A percentile compares a stretch with the other conserved stretches of the same genome.
These are phyloP conservation scores for Saiga tatarica DNA, from an alignment of 2,113 vertebrate species.

Conservation along the genomic window DNA sequence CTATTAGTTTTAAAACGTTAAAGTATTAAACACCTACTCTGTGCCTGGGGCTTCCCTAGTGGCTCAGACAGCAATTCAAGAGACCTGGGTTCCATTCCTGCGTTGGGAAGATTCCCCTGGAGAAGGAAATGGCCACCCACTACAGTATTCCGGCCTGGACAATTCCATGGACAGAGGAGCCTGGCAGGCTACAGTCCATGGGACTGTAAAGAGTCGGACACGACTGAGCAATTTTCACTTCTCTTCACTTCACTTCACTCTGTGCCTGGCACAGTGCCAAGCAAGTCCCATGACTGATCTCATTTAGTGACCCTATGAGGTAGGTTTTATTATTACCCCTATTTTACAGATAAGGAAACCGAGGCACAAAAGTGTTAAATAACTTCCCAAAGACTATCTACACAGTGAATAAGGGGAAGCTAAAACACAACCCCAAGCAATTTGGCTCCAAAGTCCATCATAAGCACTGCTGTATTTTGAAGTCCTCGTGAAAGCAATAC, in stretches of 20 bases:
- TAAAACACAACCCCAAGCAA: background rate
- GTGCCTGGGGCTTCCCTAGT: background rate
- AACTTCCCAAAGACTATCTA: background rate
- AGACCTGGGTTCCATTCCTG: background rate
- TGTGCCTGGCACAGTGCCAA: conserved; percentile 10
- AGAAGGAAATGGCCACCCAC: background rate
- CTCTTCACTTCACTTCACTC: background rate
- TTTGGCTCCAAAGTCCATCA: background rate
- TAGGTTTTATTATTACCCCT: conserved; percentile 3
- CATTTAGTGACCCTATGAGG: background rate
- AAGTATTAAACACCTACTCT: conserved; percentile 41
- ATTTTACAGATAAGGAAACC: background rate
- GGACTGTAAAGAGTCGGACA: background rate
- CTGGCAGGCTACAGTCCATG: background rate
- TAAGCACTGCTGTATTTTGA: background rate
- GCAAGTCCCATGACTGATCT: background rate
- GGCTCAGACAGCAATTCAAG: background rate
- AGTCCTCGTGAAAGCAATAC: background rate
- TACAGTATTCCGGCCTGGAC: background rate
- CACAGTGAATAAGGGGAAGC: background rate
- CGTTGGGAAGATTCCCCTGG: background rate
- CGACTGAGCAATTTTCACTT: background rate
- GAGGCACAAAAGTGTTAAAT: background rate
- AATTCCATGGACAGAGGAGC: background rate
- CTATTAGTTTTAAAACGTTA: background rate